These are phyloP conservation scores for Fregata magnificens DNA, from an alignment of 2,113 vertebrate species.

Conservation along the genomic window DNA sequence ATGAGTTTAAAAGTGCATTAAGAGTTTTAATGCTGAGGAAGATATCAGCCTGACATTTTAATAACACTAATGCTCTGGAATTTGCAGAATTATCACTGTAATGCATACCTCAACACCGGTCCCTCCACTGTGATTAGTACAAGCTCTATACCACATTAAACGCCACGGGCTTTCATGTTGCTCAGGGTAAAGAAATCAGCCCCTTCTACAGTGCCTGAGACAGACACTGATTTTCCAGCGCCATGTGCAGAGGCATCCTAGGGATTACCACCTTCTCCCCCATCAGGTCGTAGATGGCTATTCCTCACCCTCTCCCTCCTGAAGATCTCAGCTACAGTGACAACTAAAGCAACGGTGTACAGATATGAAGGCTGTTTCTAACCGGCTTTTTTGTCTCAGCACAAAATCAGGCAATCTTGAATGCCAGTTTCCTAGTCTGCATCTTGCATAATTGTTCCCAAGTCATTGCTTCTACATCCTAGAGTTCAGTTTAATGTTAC, in stretches of 20 bases:
- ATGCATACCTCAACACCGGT: neutral
- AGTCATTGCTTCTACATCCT: neutral
- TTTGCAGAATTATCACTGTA: conserved; percentile 59
- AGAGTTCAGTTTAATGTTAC: neutral
- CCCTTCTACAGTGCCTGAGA: neutral
- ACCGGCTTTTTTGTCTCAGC: neutral
- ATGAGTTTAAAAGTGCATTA: conserved; percentile 53
- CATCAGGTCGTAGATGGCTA: neutral
- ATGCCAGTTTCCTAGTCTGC: neutral
- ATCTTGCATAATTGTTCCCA: neutral
- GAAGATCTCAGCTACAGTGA: neutral
- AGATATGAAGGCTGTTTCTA: neutral
- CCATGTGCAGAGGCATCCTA: neutral
- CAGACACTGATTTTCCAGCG: neutral
- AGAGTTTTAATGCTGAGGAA: conserved; percentile 60
- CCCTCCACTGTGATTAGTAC: neutral
- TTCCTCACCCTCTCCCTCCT: neutral
- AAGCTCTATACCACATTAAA: neutral
- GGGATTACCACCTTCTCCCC: neutral
- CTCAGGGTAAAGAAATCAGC: neutral
- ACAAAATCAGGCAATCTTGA: neutral
- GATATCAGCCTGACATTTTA: conserved; percentile 59
- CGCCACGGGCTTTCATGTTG: neutral
- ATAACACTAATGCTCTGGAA: conserved; percentile 49
- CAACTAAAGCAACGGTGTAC: neutral